A percentile compares a stretch with the other conserved stretches of the same genome.
Conservation (phyloP, 2,797 vertebrate genomes). For the Staurois parvus region DNA sequence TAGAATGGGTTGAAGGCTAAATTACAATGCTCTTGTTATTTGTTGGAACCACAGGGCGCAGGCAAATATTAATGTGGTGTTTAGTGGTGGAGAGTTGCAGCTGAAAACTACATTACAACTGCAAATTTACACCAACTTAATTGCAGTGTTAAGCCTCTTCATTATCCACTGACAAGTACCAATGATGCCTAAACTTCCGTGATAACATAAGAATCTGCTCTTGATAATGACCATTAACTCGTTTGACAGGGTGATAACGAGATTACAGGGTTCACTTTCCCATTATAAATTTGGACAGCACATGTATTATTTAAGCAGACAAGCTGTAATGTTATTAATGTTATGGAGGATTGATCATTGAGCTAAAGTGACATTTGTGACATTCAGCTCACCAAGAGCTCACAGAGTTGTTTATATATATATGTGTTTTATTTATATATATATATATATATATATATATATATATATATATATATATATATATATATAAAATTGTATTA, state of each 20-base stretch:
- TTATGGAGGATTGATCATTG: constrained; percentile 13
- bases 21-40: constrained; percentile 49
- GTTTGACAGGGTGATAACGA: constrained; percentile 71
- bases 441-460: too few relatives aligned
- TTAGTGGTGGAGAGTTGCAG: constrained; percentile 65
- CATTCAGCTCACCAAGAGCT: neutral
- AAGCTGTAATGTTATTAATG: constrained; percentile 42
- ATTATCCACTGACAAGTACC: constrained; percentile 71
- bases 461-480: too few relatives aligned
- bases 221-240: constrained; percentile 71
- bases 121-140: constrained; percentile 64
- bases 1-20: constrained; percentile 50
- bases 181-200: constrained; percentile 66
- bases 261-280: constrained; percentile 72
- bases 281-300: constrained; percentile 57
- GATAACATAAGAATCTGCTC: constrained; percentile 68
- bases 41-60: constrained; percentile 48
- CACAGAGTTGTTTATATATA: too few relatives aligned
- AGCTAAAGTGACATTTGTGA: constrained; percentile 25
- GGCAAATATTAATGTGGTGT: constrained; percentile 54
- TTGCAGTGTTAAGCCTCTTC: constrained; percentile 65
- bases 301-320: constrained; percentile 58
- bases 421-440: too few relatives aligned
- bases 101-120: constrained; percentile 65
- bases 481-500: too few relatives aligned